Evolutionary conservation across 1,140 invertebrate species (phyloP), one percentile per base, ranked within the genome.

Genomic region (Diorhabda elongata): DNA sequence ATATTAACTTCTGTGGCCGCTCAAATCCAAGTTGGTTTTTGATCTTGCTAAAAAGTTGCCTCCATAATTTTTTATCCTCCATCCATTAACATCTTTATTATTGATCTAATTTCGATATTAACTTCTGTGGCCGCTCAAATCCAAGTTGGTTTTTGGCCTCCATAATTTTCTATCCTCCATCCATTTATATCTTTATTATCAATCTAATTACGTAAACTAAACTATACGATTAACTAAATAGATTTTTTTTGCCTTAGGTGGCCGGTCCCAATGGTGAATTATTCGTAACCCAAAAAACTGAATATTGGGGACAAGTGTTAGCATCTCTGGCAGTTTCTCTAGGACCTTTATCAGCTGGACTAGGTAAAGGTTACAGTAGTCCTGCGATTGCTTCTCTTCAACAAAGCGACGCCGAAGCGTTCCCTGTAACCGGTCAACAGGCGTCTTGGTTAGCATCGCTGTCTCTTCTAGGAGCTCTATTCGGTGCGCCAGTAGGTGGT

Each of bases 361-460:
- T 94, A 62, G 90, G 91, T 42, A 93, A 93, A 81, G 92, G 92
- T 7, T 93, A 93, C 84, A 92, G 89, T 74, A 92, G 91, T 8
- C 92, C 92, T 9, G 91, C 92, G 3, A 86, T 93, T 52, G 91
- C 90, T n/a, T 93, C 91, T 0, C 87, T 94, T 73, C 87, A 92
- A 76, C 88, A 91, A 74, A 84, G 83, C 68, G 76, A 81, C 69
- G 83, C 84, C 2, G 81, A 85, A 4, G 83, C 87, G 69, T 88
- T 91, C 77, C 85, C 86, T 5, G 87, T 92, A 59, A 89, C 85
- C 59, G 84, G 87, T 64, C 91, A 94, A 79, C 87, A 93, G 79
- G 91, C 90, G 3, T 92, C 90, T 58, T 94, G 91, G 92, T 86
- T 94, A 5, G 91, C 91, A 7, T 92, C 91, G 69, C 81, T 93